Evolutionary conservation across 2,113 vertebrate genomes (phyloP).

Genomic region (Poeciliopsis prolifica): DNA sequence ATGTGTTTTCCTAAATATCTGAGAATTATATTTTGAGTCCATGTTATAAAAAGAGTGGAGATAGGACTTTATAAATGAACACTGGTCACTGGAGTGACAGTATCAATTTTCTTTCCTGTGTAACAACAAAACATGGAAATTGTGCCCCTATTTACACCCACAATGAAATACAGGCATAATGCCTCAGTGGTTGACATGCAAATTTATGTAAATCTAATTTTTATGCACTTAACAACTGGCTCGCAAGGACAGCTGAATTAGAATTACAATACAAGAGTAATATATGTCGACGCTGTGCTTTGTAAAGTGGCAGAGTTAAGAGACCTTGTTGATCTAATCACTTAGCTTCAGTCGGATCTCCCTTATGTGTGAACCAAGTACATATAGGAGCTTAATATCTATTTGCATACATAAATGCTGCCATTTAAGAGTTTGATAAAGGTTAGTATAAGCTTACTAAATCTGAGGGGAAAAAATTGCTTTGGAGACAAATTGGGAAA

Average conservation of each 20-base stretch:
- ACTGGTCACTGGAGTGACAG: not conserved
- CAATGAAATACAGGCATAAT: slow-evolving; percentile 21
- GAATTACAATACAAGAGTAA: slow-evolving; percentile 33
- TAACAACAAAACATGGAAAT: not conserved
- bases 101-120: not conserved
- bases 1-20: not conserved
- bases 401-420: not conserved
- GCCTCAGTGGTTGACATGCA: slow-evolving; percentile 4
- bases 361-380: not conserved
- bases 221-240: slow-evolving; percentile 29
- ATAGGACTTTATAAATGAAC: not conserved
- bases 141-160: slow-evolving; percentile 7
- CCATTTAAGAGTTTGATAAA: not conserved
- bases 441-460: not conserved
- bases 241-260: slow-evolving; percentile 20
- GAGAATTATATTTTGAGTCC: not conserved
- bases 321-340: slow-evolving; percentile 33
- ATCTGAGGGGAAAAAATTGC: too few species aligned
- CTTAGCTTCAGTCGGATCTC: not conserved
- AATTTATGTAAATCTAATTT: slow-evolving; percentile 41
- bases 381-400: not conserved
- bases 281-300: slow-evolving; percentile 19
- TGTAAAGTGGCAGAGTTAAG: slow-evolving; percentile 25
- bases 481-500: too few species aligned
- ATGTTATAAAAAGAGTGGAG: not conserved